Percentiles rank a stretch among this genome's conserved stretches.
phyloP scores from a whole-genome alignment of 2,888 invertebrate genomes.

The Parapristionchus giblindavisi region DNA sequence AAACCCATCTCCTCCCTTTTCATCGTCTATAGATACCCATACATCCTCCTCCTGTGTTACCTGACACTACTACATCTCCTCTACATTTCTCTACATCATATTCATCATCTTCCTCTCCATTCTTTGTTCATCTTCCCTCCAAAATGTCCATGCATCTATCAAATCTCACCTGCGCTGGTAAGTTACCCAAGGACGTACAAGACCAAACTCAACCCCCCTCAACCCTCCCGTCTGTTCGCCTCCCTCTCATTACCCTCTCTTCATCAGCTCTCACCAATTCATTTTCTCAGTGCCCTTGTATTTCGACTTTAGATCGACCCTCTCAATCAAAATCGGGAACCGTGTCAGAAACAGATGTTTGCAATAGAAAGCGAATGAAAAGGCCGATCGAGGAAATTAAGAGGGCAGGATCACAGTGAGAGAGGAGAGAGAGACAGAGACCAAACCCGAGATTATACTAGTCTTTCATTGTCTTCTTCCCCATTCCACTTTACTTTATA shows the following conservation, averaged over 20 bases:
- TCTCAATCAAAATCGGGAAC: conserved; percentile 14
- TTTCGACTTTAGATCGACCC: neutral
- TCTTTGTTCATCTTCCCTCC: neutral
- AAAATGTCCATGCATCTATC: neutral
- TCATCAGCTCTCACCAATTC: neutral
- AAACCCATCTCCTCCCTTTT: neutral
- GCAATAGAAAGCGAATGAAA: too few species aligned
- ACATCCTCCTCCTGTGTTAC: neutral
- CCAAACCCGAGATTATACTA: too few species aligned
- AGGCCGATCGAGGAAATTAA: too few species aligned
- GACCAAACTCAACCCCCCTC: too few species aligned
- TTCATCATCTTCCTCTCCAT: neutral
- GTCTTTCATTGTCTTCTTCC: too few species aligned
- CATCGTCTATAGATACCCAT: neutral
- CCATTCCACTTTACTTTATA: too few species aligned
- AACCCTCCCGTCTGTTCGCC: neutral
- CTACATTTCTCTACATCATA: neutral
- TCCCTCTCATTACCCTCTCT: neutral
- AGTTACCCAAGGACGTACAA: too few species aligned
- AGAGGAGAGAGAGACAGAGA: conserved; percentile 20
- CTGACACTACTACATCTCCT: too few species aligned
- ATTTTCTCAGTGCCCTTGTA: neutral
- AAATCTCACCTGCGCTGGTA: neutral
- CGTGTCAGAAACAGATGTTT: conserved; percentile 30
- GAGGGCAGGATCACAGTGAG: too few species aligned